Conservation (phyloP, 2,113 vertebrate species). For the Albula goreensis region DNA sequence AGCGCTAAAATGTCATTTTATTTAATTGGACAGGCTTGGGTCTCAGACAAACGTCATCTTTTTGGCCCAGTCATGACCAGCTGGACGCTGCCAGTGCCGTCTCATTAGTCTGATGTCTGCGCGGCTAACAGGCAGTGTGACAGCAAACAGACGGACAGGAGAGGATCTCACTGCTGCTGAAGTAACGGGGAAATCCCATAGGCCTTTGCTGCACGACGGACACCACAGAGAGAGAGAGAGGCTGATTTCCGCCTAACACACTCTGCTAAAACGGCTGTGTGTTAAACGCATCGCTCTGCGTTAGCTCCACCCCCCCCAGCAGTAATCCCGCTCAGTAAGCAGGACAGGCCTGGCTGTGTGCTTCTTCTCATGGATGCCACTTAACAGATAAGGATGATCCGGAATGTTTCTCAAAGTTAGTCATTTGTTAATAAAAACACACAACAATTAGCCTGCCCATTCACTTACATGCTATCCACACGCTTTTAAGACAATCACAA, state of each 20-base stretch:
- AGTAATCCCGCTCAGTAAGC: neutral
- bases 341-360: neutral
- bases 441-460: neutral
- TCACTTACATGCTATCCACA: neutral
- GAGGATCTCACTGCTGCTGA: neutral
- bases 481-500: no score
- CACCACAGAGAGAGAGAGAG: neutral
- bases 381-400: neutral
- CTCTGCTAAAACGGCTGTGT: neutral
- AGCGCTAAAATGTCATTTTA: neutral
- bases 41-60: neutral
- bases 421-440: neutral
- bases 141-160: neutral
- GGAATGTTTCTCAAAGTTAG: neutral
- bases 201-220: neutral
- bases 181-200: neutral
- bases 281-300: neutral
- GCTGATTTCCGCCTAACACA: neutral
- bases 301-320: neutral
- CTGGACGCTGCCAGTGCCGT: no score
- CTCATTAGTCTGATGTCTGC: no score
- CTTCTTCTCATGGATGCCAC: neutral
- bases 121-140: neutral
- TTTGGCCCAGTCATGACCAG: neutral
- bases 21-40: neutral